Base-by-base conservation (phyloP, 2,888 invertebrate species). In the Epinotia nisella region DNA sequence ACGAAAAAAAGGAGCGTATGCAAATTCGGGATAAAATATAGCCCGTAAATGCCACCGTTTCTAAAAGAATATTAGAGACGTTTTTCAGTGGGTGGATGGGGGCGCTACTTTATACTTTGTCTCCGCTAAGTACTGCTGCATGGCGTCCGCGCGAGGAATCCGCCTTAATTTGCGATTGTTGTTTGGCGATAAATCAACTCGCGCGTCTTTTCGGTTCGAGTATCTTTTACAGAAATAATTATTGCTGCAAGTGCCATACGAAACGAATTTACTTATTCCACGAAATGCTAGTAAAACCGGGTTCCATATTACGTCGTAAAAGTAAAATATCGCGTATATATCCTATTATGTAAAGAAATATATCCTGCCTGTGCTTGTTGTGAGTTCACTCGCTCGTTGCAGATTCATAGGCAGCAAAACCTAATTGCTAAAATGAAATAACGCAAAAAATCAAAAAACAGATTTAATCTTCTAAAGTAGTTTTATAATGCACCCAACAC, bases 1-100 rank as follows among this genome's bases (percentile, higher is more conserved):
- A 91, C 89, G 90, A 90, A 92, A 91, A 87, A 94, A 93, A 94
- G 91, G 92, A 93, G 94, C 93, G 94, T 94, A 94, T 94, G 94
- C 94, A 94, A 94, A 94, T 94, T 94, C 94, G 88, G 94, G 94
- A 94, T 94, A 94, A 94, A 94, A 94, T 94, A 94, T 94, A 94
- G 94, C 94, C 94, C 94, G 94, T 94, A 94, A 94, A 94, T 94
- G 94, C 94, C 94, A 93, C 93, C 93, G 94, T 94, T 94, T 94
- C 94, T 93, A 94, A 94, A 94, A 94, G 94, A 94, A 94, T 94
- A 94, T 94, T 94, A 94, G 94, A 94, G 93, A 92, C 94, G 93
- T 94, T 94, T 94, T 94, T 93, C 94, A 93, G 94, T 92, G 94
- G 94, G 94, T 90, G 91, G 93, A 80, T 86, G 87, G 94, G 90